phyloP scores from a whole-genome alignment of 2,888 invertebrate species.

The Machimus rusticus region DNA sequence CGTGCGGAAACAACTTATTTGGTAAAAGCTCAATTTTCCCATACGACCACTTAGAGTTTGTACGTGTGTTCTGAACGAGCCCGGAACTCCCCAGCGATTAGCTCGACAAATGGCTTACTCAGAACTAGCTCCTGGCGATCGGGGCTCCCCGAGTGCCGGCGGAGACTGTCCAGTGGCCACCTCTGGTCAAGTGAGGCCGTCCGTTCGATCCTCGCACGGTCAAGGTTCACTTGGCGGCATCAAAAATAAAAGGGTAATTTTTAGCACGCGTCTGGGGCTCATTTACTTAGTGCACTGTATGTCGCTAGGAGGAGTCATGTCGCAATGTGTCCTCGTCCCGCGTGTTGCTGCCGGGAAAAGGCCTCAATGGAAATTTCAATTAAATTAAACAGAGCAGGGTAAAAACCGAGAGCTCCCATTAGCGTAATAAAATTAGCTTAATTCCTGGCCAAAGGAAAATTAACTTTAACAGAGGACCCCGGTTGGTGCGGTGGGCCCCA shows the following conservation, averaged over 20 bases:
- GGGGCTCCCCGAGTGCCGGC: neutral
- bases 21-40: conserved; percentile 36
- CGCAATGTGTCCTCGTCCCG: neutral
- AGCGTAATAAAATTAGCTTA: conserved; percentile 20
- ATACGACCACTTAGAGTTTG: conserved; percentile 25
- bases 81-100: conserved; percentile 9
- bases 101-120: conserved; percentile 13
- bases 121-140: conserved; percentile 2
- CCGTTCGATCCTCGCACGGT: neutral
- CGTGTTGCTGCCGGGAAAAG: neutral
- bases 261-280: neutral
- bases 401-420: conserved; percentile 15
- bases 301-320: neutral
- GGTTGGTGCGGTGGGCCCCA: neutral
- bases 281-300: neutral
- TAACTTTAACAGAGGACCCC: neutral
- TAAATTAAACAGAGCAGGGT: conserved; percentile 12
- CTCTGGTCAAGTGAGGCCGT: conserved; percentile 13
- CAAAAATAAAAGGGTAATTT: neutral
- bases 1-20: conserved; percentile 36
- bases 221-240: neutral
- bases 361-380: conserved; percentile 19
- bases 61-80: neutral
- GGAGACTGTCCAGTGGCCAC: conserved; percentile 5
- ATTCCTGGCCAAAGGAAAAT: conserved; percentile 23